Percentiles rank a stretch among this genome's conserved stretches.
Conservation (phyloP, 2,113 vertebrate genomes). For the Mormyrus iriodes region DNA sequence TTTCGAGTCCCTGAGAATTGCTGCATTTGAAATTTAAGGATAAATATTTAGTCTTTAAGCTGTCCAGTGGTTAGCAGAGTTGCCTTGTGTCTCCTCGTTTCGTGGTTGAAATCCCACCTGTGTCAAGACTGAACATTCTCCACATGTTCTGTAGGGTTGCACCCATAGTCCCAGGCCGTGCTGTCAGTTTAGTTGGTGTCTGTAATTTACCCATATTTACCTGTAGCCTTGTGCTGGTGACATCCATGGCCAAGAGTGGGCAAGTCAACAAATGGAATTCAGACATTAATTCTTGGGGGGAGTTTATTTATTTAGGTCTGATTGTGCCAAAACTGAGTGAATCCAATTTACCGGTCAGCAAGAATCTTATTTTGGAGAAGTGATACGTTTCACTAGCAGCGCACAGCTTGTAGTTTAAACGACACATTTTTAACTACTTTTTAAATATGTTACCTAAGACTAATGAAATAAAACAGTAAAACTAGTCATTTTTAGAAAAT, state of each 20-base stretch:
- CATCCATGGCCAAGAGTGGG: background rate
- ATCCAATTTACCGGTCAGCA: background rate
- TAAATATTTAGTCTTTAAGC: background rate
- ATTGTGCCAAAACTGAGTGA: background rate
- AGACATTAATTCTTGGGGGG: background rate
- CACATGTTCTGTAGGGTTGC: background rate
- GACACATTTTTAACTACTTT: background rate
- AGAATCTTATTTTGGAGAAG: background rate
- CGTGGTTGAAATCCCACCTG: background rate
- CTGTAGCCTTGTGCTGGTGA: background rate
- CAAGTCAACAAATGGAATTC: background rate
- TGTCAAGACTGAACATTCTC: background rate
- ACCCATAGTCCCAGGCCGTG: background rate
- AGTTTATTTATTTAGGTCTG: background rate
- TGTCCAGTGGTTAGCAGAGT: background rate
- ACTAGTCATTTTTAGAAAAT: background rate
- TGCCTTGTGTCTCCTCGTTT: background rate
- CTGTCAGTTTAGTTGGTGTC: background rate
- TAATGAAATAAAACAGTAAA: background rate
- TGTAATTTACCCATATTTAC: background rate
- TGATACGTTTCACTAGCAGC: background rate
- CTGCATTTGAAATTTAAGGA: background rate
- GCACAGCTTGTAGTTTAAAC: background rate
- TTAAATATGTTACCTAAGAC: background rate
- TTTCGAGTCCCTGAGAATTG: background rate